These are phyloP conservation scores for Myrmecobius fasciatus DNA, from an alignment of 2,113 vertebrate species.

Conservation along the genomic window DNA sequence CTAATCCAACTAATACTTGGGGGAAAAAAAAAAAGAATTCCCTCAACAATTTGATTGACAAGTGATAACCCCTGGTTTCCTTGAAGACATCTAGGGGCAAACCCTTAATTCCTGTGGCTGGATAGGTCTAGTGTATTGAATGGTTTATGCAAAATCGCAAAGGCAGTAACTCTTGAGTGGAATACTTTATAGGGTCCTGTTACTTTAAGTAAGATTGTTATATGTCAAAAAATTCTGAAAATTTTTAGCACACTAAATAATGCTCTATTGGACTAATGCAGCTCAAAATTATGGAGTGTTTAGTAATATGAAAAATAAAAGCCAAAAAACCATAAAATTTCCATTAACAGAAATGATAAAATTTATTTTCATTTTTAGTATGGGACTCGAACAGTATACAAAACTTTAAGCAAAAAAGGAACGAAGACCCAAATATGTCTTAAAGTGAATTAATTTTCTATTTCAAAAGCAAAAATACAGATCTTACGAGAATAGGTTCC, in stretches of 20 bases:
- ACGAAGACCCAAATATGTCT: background rate
- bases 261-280: background rate
- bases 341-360: background rate
- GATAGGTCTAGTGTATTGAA: background rate
- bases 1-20: background rate
- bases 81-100: background rate
- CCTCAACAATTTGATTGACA: background rate
- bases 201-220: background rate
- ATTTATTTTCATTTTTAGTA: background rate
- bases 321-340: background rate
- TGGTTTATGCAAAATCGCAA: background rate
- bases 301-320: background rate
- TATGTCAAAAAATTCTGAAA: background rate
- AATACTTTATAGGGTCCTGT: background rate
- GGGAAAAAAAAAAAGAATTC: background rate
- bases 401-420: background rate
- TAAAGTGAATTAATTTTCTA: constrained; percentile 22
- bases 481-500: constrained; percentile 90
- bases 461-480: background rate
- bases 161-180: background rate
- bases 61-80: background rate
- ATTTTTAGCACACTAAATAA: background rate
- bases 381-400: background rate
- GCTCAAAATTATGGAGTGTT: background rate
- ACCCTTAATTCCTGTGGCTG: too few relatives aligned